phyloP scores from a whole-genome alignment of 1,140 invertebrate genomes.

The Drosophila hydei region DNA sequence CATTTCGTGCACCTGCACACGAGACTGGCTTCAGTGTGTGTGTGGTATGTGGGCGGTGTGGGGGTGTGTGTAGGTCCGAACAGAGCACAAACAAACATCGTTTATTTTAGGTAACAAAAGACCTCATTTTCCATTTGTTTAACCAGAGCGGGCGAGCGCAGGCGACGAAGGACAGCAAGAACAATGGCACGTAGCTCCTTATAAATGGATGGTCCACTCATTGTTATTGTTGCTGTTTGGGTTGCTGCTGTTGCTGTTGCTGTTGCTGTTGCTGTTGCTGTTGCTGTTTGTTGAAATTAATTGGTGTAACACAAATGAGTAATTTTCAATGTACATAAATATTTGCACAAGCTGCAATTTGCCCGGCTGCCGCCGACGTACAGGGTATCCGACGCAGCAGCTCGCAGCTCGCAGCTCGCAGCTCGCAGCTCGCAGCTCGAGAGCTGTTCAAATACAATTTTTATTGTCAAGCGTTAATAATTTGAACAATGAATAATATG shows the following conservation, averaged over 20 bases:
- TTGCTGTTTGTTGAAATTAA: conserved; percentile 79
- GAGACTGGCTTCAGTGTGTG: conserved; percentile 23
- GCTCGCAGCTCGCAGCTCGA: conserved; percentile 29
- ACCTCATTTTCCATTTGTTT: conserved; percentile 80
- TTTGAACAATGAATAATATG: conserved; percentile 84
- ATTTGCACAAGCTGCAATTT: conserved; percentile 83
- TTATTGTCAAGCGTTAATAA: conserved; percentile 84
- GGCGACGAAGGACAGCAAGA: conserved; percentile 37
- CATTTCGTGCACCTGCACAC: conserved; percentile 41
- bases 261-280: conserved; percentile 1
- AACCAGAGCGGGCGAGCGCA: conserved; percentile 43
- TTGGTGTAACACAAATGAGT: conserved; percentile 83
- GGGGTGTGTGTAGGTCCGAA: conserved; percentile 1
- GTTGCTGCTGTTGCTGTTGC: background rate
- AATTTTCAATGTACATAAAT: conserved; percentile 83
- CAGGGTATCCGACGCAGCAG: background rate
- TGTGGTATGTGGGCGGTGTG: background rate
- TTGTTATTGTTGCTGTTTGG: conserved; percentile 40
- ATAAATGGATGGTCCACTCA: conserved; percentile 57
- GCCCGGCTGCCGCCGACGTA: conserved; percentile 14
- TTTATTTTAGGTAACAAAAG: conserved; percentile 80
- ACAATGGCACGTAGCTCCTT: conserved; percentile 40
- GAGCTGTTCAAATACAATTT: conserved; percentile 79
- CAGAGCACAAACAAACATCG: conserved; percentile 65
- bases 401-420: background rate